phyloP scores from a whole-genome alignment of 1,140 invertebrate genomes.

The Leptestheria dahalacensis region DNA sequence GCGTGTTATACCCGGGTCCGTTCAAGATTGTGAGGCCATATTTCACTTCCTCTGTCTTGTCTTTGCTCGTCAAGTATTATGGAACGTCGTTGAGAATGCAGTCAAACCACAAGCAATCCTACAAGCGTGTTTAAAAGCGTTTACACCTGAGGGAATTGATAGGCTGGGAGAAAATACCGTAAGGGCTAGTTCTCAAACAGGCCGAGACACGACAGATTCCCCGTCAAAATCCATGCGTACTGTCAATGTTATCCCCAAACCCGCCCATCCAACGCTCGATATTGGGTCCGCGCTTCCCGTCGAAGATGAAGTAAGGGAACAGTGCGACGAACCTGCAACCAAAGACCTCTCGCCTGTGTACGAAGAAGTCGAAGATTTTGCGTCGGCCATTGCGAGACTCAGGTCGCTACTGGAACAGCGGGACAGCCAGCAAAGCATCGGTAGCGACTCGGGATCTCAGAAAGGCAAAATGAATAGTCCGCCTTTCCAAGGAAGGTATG shows the following conservation, averaged over 20 bases:
- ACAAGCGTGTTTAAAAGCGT: background rate
- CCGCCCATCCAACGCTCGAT: background rate
- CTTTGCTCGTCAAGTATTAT: constrained; percentile 6
- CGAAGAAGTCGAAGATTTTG: constrained; percentile 52
- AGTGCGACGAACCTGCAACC: background rate
- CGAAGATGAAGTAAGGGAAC: background rate
- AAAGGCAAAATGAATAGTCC: constrained; percentile 20
- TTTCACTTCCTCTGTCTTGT: constrained; percentile 9
- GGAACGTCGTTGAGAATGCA: constrained; percentile 1
- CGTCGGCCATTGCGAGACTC: constrained; percentile 52
- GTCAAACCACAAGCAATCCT: constrained; percentile 1
- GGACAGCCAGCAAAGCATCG: constrained; percentile 22
- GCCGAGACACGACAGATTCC: background rate
- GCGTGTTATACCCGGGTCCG: constrained; percentile 11
- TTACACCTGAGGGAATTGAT: background rate
- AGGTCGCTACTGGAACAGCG: constrained; percentile 46
- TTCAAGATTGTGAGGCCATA: constrained; percentile 8
- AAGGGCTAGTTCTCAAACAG: background rate
- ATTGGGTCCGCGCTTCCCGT: background rate
- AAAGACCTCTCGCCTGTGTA: constrained; percentile 37
- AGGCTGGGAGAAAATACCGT: background rate
- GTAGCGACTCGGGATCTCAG: constrained; percentile 14
- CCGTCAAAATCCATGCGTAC: background rate
- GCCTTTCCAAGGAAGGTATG: constrained; percentile 17
- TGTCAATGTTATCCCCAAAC: background rate